phyloP scores from a whole-genome alignment of 2,113 vertebrate species.

The Pimephales promelas region DNA sequence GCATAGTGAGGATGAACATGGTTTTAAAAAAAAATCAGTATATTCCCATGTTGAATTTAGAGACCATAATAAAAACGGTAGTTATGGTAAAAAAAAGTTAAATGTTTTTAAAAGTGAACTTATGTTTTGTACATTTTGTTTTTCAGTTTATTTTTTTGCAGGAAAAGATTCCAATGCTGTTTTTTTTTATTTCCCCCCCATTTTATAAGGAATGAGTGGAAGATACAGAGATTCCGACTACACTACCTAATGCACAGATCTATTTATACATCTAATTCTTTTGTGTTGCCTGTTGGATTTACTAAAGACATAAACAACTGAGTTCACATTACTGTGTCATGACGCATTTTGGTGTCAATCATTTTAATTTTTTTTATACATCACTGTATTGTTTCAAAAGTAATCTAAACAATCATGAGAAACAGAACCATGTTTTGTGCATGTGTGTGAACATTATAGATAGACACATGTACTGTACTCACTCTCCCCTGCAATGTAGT shows the following conservation, averaged over 20 bases:
- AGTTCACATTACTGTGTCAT: not conserved
- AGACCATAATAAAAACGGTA: not conserved
- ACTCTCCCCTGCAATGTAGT: constrained; percentile 96
- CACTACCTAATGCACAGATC: not conserved
- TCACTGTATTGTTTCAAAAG: not conserved
- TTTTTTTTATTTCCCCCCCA: too few species aligned
- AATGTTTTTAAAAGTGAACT: too few species aligned
- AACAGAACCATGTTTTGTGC: not conserved
- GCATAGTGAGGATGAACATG: not conserved
- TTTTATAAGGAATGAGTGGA: too few species aligned
- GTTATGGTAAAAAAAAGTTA: too few species aligned
- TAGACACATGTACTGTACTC: constrained; percentile 67
- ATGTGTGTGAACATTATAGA: not conserved
- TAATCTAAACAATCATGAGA: not conserved
- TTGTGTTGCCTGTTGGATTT: not conserved
- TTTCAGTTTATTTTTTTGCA: too few species aligned
- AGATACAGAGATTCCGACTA: not conserved
- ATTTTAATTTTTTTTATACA: not conserved
- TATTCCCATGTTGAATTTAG: not conserved
- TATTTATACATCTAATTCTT: not conserved
- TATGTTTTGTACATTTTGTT: too few species aligned
- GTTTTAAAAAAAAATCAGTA: too few species aligned
- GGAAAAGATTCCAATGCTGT: too few species aligned
- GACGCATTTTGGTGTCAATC: not conserved
- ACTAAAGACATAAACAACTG: not conserved